These are phyloP conservation scores for Trypoxylon attenuatum DNA, from an alignment of 2,888 invertebrate genomes.

Conservation along the genomic window DNA sequence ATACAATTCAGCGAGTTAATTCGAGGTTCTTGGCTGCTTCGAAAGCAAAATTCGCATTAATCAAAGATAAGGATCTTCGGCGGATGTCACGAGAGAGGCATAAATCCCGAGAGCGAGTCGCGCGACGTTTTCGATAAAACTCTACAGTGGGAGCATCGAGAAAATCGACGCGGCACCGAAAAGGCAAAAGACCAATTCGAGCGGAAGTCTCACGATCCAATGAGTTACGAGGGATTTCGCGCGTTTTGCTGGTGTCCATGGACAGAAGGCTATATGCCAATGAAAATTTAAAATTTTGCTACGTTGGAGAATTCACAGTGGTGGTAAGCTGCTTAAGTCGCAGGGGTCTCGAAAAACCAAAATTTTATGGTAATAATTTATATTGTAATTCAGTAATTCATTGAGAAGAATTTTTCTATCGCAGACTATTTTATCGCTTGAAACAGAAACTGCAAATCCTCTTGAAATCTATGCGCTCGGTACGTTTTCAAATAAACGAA, in stretches of 20 bases:
- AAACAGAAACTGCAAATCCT: too few species aligned
- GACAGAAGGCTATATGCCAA: constrained; percentile 26
- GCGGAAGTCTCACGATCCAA: constrained; percentile 7
- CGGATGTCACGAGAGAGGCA: too few species aligned
- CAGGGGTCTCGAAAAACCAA: constrained; percentile 46
- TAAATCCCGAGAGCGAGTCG: not conserved
- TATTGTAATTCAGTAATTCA: too few species aligned
- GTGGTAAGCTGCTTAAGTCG: constrained; percentile 54
- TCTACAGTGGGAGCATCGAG: not conserved
- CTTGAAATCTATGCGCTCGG: too few species aligned
- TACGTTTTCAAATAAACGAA: too few species aligned
- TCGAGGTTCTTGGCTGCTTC: too few species aligned
- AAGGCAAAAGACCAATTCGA: not conserved
- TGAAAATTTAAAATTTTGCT: constrained; percentile 40
- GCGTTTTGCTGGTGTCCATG: constrained; percentile 5
- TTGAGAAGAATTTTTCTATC: too few species aligned
- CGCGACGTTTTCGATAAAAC: not conserved
- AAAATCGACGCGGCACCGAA: not conserved
- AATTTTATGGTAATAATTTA: constrained; percentile 39
- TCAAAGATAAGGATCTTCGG: too few species aligned
- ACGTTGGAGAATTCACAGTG: constrained; percentile 6
- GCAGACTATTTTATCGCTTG: too few species aligned
- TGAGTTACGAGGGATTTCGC: constrained; percentile 12
- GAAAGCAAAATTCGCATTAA: too few species aligned
- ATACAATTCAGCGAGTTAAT: too few species aligned